Evolutionary conservation across 2,797 vertebrate species (phyloP).

Genomic region (Dermochelys coriacea): DNA sequence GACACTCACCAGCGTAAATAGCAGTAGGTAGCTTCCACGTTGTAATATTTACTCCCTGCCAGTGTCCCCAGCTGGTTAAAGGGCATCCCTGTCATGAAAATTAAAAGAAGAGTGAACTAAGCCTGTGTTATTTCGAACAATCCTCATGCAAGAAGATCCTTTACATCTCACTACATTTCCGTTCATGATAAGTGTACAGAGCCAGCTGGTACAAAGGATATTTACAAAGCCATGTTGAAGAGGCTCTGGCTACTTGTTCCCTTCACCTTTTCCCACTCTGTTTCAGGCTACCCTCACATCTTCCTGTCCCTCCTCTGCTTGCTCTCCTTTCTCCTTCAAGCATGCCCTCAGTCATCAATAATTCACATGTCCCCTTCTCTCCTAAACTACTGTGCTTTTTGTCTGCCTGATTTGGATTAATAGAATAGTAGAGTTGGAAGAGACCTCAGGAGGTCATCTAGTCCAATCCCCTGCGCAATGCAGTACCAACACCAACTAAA

Average conservation of each 20-base stretch:
- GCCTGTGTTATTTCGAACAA: rapidly evolving
- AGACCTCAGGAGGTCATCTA: no score
- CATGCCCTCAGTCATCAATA: not conserved
- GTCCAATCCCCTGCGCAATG: no score
- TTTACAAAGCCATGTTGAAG: not conserved
- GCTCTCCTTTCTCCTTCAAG: not conserved
- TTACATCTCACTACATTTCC: not conserved
- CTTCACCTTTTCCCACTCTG: not conserved
- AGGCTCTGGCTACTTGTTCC: not conserved
- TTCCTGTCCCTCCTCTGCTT: not conserved
- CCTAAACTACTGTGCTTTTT: not conserved
- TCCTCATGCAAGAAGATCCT: not conserved
- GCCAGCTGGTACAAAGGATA: not conserved
- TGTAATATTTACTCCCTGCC: conserved; percentile 97
- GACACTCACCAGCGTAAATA: conserved; percentile 95
- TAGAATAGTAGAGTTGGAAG: no score
- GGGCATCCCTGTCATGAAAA: conserved; percentile 89
- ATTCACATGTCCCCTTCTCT: rapidly evolving
- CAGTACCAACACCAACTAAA: no score
- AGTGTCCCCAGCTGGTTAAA: conserved; percentile 97
- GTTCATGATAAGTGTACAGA: not conserved
- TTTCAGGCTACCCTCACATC: not conserved
- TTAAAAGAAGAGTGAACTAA: not conserved
- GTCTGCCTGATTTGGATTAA: not conserved
- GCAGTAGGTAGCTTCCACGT: conserved; percentile 96